Evolutionary conservation across 2,113 vertebrate species (phyloP), one percentile per base, ranked within the genome.

Genomic region (Oryzias curvinotus): DNA sequence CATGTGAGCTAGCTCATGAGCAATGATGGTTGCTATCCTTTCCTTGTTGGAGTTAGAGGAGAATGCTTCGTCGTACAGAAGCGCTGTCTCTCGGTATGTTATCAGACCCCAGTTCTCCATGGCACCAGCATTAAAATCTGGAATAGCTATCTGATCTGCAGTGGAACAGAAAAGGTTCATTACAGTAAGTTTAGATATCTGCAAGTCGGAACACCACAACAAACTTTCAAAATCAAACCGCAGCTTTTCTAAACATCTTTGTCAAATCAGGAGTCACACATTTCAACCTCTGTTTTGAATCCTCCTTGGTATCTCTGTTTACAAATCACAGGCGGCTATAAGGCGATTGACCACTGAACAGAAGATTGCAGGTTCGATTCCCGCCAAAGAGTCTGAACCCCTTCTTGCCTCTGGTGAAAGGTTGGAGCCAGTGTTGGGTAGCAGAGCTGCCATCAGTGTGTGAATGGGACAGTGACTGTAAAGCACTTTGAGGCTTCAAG

Each of bases 91-190:
- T 77, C 91, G 87, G 86, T 93, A 93, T 0, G 92, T 93, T 78
- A 91, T 93, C 62, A 93, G 80, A 45, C 92, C 92, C 92, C 92
- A 93, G 86, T 93, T 93, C 76, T 93, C 92, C 92, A 93, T 93
- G 42, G 92, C 92, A 46, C 91, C 92, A 3, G 90, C 86, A 7
- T 88, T 90, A 52, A 93, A 93, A 64, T 93, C 92, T 5, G 91
- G 92, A n/a, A 93, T 81, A 52, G 92, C 91, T 7, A 93, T 89
- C 71, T 93, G 91, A 77, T 93, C 92, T 93, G 75, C 7, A 52
- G 44, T 8, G 25, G 3, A 10, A 60, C 46, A 61, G 14, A 73
- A 7, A 50, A 23, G 2, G 50, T 44, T 28, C 13, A 36, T 1
- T 41, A n/a, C n/a, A n/a, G n/a, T n/a, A 5, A 19, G 10, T 14